Percentiles rank a stretch among this genome's conserved stretches.
Conservation (phyloP, 2,888 invertebrate species). For the Hofmannophila pseudospretella region DNA sequence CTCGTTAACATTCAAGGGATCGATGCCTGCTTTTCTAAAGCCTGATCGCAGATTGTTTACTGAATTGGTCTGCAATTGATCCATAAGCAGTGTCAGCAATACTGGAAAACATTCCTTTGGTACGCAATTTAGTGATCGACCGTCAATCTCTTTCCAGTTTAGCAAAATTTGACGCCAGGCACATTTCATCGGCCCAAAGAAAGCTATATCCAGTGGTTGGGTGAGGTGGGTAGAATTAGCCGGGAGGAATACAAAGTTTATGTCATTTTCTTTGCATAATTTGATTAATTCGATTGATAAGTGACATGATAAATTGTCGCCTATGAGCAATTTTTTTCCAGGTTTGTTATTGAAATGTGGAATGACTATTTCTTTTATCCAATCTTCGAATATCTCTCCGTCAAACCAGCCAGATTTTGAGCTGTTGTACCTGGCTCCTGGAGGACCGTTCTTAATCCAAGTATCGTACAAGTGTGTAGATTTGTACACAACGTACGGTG, state of each 20-base stretch:
- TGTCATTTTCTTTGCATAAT: constrained; percentile 30
- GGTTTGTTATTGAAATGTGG: constrained; percentile 21
- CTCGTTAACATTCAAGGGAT: too few relatives aligned
- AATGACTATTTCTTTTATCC: constrained; percentile 23
- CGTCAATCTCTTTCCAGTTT: constrained; percentile 20
- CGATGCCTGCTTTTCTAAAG: too few relatives aligned
- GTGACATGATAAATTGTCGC: constrained; percentile 41
- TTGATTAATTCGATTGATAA: constrained; percentile 25
- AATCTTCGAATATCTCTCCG: constrained; percentile 32
- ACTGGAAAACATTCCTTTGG: constrained; percentile 20
- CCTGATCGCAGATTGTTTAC: constrained; percentile 15
- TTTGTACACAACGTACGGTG: constrained; percentile 52
- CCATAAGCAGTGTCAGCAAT: constrained; percentile 15
- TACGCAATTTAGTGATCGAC: constrained; percentile 9
- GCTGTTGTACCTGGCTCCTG: constrained; percentile 36
- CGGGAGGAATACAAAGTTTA: constrained; percentile 25
- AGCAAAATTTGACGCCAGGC: constrained; percentile 9
- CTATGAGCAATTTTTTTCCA: constrained; percentile 38
- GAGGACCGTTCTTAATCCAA: constrained; percentile 46
- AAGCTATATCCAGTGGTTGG: constrained; percentile 35
- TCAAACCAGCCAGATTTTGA: constrained; percentile 46
- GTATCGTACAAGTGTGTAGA: constrained; percentile 35
- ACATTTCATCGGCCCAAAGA: constrained; percentile 11
- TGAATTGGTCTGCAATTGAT: constrained; percentile 8
- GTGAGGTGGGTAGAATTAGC: constrained; percentile 30